phyloP scores from a whole-genome alignment of 35 echinoderm and acorn worm genomes.

The Strongylocentrotus purpuratus region DNA sequence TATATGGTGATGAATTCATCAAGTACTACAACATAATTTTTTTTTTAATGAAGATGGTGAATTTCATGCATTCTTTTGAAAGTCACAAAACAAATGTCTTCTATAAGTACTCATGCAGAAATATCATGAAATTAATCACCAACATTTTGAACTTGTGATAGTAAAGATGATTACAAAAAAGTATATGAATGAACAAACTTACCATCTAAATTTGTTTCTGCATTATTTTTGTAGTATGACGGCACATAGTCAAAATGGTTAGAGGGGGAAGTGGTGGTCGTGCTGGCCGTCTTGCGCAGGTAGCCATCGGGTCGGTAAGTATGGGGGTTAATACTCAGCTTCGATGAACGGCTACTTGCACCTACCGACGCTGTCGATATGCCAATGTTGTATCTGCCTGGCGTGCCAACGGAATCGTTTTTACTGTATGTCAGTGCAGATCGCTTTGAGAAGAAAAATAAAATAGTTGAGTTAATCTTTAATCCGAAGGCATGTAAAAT shows the following conservation, averaged over 20 bases:
- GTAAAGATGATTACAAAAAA: neutral
- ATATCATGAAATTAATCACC: neutral
- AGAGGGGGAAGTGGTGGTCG: slow-evolving; percentile 83
- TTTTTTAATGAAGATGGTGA: no score
- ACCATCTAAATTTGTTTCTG: slow-evolving; percentile 92
- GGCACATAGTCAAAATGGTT: slow-evolving; percentile 85
- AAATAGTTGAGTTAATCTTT: neutral
- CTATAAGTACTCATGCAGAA: neutral
- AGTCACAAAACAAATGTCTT: neutral
- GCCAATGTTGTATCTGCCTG: slow-evolving; percentile 83
- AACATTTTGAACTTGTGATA: neutral
- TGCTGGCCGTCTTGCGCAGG: slow-evolving; percentile 86
- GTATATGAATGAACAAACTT: slow-evolving; percentile 40
- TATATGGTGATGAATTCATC: neutral
- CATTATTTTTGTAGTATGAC: slow-evolving; percentile 80
- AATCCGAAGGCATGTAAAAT: no score
- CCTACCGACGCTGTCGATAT: slow-evolving; percentile 90
- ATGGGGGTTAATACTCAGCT: slow-evolving; percentile 52
- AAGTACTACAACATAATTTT: neutral
- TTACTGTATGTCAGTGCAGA: slow-evolving; percentile 94
- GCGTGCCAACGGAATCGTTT: slow-evolving; percentile 56
- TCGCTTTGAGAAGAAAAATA: slow-evolving; percentile 48
- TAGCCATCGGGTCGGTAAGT: slow-evolving; percentile 84
- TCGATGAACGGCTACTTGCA: slow-evolving; percentile 67
- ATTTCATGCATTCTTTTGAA: no score